phyloP scores from a whole-genome alignment of 2,888 invertebrate species.

The Melanostoma scalare region DNA sequence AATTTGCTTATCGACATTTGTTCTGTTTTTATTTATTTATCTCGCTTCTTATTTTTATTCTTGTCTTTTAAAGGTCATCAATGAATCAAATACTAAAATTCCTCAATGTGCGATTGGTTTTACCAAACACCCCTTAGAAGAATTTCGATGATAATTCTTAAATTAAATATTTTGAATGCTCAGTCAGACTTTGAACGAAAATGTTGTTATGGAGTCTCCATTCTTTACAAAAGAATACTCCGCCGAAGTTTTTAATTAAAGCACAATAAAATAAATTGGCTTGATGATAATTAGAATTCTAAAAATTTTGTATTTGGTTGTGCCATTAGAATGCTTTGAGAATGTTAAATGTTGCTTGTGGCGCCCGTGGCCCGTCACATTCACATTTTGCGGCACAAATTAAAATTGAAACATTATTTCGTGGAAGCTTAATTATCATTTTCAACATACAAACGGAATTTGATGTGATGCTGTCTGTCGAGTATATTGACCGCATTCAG shows the following conservation, averaged over 20 bases:
- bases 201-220: too few species aligned
- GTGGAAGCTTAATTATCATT: neutral
- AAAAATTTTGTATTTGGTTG: neutral
- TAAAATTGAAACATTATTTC: neutral
- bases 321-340: neutral
- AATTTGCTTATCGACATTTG: neutral
- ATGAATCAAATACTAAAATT: slow-evolving; percentile 3
- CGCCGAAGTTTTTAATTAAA: slow-evolving; percentile 30
- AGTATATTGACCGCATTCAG: neutral
- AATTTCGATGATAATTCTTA: too few species aligned
- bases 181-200: too few species aligned
- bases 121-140: too few species aligned
- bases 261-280: slow-evolving; percentile 48
- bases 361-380: neutral
- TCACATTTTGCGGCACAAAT: neutral
- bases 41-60: neutral
- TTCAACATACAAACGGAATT: neutral
- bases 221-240: too few species aligned
- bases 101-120: neutral
- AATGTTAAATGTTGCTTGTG: neutral
- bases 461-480: neutral
- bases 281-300: slow-evolving; percentile 16
- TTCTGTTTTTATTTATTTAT: slow-evolving; percentile 11
- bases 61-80: slow-evolving; percentile 8
- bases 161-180: too few species aligned